Evolutionary conservation across 2,113 vertebrate genomes (phyloP), one percentile per base, ranked within the genome.

Genomic region (Nettapus auritus): DNA sequence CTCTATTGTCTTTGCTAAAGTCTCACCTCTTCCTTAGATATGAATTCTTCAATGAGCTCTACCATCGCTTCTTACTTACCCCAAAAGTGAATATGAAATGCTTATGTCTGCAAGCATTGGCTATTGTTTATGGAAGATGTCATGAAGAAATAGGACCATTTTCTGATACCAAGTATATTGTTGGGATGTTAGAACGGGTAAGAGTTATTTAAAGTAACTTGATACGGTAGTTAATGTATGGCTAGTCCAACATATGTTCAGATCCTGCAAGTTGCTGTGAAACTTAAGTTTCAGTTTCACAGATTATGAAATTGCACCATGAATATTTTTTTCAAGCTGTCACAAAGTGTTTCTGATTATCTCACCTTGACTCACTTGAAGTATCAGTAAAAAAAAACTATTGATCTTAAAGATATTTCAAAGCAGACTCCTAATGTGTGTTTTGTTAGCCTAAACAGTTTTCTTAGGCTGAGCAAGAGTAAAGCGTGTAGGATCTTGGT

Each of bases 71-170:
- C 95, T 98, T 99, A 97, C 99, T 99, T 34, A 99, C 99, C 18
- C 99, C 99, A 74, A 99, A 99, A 98, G 98, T 99, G 74, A 98
- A 98, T 88, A 99, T 99, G 99, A 99, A 99, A 98, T 99, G 99
- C 97, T 97, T 99, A 87, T 99, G 99, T 97, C 98, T 99, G 91
- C 99, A 99, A 98, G 99, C 99, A 8, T 97, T 99, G 84, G 97
- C 99, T 42, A 99, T 99, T 97, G 99, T 99, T 93, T 99, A 99
- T 36, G 99, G 99, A 89, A 99, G 99, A 94, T 99, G 99, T 97
- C 98, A 97, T 78, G 99, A 99, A 95, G 99, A 99, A 97, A 99
- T 99, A 67, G 99, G 99, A 81, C 98, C 99, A 3, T 99, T 99
- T 97, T 97, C 98, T 31, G 99, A 99, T 97, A 99, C 99, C 3